phyloP scores from a whole-genome alignment of 2,888 invertebrate species.

The Prosapia bicincta region DNA sequence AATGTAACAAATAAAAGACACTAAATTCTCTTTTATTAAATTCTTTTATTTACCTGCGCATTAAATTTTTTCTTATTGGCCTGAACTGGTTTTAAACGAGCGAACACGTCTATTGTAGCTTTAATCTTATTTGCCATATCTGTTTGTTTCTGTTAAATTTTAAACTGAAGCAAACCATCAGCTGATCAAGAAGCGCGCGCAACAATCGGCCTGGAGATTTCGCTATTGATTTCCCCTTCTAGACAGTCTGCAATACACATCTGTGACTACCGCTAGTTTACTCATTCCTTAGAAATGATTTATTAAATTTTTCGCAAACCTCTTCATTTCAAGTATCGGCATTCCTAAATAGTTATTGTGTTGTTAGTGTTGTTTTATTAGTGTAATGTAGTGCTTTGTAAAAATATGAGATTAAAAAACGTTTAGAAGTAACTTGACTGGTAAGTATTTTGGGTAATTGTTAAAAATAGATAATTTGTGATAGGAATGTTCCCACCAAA shows the following conservation, averaged over 20 bases:
- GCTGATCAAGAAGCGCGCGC: background rate
- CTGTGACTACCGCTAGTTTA: background rate
- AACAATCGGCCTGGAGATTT: background rate
- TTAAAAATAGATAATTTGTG: background rate
- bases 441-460: background rate
- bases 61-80: background rate
- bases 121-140: background rate
- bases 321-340: too few relatives aligned
- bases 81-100: background rate
- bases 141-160: background rate
- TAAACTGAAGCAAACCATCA: background rate
- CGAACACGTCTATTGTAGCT: background rate
- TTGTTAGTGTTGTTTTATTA: too few relatives aligned
- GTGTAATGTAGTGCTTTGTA: too few relatives aligned
- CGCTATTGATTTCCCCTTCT: background rate
- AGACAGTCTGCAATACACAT: background rate
- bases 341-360: too few relatives aligned
- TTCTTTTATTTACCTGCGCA: background rate
- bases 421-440: background rate
- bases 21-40: too few relatives aligned
- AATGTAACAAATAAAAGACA: too few relatives aligned
- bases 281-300: background rate
- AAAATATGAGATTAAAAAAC: too few relatives aligned
- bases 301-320: background rate
- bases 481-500: too few relatives aligned